These are phyloP conservation scores for Alexandromys fortis DNA, from an alignment of 2,113 vertebrate genomes.

Conservation along the genomic window DNA sequence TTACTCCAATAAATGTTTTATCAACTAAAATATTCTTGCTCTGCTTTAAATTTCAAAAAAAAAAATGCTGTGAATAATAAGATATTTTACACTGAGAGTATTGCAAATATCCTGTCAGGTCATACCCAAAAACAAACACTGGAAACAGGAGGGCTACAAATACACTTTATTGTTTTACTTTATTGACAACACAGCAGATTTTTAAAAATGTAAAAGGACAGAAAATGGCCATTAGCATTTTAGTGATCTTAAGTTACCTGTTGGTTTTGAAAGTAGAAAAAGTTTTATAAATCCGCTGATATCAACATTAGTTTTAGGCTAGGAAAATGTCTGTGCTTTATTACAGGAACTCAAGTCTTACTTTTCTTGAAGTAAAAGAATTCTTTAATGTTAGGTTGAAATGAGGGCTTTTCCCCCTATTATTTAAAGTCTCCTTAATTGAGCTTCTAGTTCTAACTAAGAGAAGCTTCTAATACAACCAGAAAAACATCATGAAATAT, in stretches of 20 bases:
- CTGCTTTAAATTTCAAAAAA: conserved; percentile 35
- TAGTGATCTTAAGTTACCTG: conserved; percentile 35
- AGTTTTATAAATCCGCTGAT: conserved; percentile 26
- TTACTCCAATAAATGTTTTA: conserved; percentile 19
- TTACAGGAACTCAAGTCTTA: conserved; percentile 70
- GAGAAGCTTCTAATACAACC: conserved; percentile 22
- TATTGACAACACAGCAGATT: conserved; percentile 19
- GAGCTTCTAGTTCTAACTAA: conserved; percentile 75
- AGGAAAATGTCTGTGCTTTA: conserved; percentile 9
- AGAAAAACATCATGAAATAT: conserved; percentile 32
- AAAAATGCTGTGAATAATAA: conserved; percentile 69
- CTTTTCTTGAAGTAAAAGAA: conserved; percentile 80
- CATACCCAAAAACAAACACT: neutral
- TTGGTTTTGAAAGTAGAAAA: conserved; percentile 39
- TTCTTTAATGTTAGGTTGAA: conserved; percentile 69
- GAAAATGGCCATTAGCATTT: neutral
- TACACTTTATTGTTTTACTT: conserved; percentile 50
- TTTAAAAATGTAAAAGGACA: conserved; percentile 1
- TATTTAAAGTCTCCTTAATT: conserved; percentile 71
- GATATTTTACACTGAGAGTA: conserved; percentile 61
- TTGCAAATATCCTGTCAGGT: conserved; percentile 17
- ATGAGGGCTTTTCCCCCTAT: conserved; percentile 61
- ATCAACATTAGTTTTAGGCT: neutral
- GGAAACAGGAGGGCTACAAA: conserved; percentile 44
- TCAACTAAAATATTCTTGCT: conserved; percentile 28